Conservation (phyloP, 2,797 vertebrate genomes). For the Acipenser ruthenus region DNA sequence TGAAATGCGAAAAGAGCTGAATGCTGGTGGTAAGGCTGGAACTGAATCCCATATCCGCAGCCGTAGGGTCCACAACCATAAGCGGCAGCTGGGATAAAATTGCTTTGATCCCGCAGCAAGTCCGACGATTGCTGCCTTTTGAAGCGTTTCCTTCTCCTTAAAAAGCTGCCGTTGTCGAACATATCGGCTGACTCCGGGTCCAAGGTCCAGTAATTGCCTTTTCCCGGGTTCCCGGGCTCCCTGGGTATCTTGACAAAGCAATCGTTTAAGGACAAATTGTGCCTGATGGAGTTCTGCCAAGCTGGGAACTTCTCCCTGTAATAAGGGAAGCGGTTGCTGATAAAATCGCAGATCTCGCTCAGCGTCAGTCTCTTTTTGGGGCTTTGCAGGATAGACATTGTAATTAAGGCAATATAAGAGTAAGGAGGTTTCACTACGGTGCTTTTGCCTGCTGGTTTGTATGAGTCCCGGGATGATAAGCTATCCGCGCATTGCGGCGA, state of each 20-base stretch:
- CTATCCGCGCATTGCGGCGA: conserved; percentile 55
- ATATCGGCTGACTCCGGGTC: conserved; percentile 89
- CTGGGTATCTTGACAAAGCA: conserved; percentile 82
- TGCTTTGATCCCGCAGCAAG: conserved; percentile 64
- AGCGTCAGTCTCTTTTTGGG: conserved; percentile 80
- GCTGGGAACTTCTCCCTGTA: conserved; percentile 85
- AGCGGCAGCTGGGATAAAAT: conserved; percentile 65
- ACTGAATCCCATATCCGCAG: conserved; percentile 83
- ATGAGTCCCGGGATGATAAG: conserved; percentile 52
- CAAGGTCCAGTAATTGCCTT: conserved; percentile 86
- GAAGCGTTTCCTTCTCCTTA: conserved; percentile 83
- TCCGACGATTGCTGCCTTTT: conserved; percentile 81
- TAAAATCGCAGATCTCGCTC: conserved; percentile 83
- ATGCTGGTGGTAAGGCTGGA: conserved; percentile 80
- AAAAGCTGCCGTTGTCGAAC: conserved; percentile 90
- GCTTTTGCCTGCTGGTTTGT: conserved; percentile 66
- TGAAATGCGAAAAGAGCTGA: conserved; percentile 80
- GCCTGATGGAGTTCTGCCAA: conserved; percentile 83
- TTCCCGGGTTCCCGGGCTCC: conserved; percentile 81
- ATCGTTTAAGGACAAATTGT: conserved; percentile 81
- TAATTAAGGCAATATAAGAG: conserved; percentile 92
- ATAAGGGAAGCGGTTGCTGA: conserved; percentile 79
- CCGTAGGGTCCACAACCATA: conserved; percentile 80
- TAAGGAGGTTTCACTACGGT: conserved; percentile 82
- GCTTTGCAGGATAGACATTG: conserved; percentile 91